phyloP scores from a whole-genome alignment of 2,797 vertebrate genomes.

The Cetoscarus ocellatus region DNA sequence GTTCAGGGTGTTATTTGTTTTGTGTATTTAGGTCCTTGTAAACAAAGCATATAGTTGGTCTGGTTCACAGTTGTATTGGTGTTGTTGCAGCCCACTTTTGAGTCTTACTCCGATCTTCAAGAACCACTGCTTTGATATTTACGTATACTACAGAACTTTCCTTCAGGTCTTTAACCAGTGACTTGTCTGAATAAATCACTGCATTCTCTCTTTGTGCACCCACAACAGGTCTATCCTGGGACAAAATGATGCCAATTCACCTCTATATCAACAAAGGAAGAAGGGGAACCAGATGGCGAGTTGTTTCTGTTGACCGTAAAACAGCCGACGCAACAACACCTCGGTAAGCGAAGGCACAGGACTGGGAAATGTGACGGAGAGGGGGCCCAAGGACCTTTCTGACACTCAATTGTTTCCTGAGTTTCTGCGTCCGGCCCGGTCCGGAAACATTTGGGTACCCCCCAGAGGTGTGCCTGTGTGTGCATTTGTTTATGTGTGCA shows the following conservation, averaged over 20 bases:
- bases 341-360: constrained; percentile 34
- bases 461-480: constrained; percentile 49
- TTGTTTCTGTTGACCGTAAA: constrained; percentile 62
- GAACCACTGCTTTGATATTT: neutral
- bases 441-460: constrained; percentile 80
- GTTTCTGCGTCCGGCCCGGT: constrained; percentile 65
- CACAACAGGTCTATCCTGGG: constrained; percentile 55
- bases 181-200: constrained; percentile 48
- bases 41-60: too few species aligned
- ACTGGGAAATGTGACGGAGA: constrained; percentile 43
- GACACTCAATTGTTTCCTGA: constrained; percentile 84
- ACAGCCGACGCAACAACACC: constrained; percentile 49
- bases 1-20: too few species aligned
- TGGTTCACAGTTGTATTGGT: too few species aligned
- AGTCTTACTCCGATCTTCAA: too few species aligned
- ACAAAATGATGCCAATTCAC: constrained; percentile 54
- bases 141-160: constrained; percentile 32
- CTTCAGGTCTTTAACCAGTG: constrained; percentile 17
- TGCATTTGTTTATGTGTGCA: constrained; percentile 31
- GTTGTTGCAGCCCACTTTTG: too few species aligned
- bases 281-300: constrained; percentile 75
- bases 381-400: constrained; percentile 56
- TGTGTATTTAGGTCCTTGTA: too few species aligned
- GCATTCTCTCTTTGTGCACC: constrained; percentile 53
- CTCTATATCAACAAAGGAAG: constrained; percentile 78